phyloP scores from a whole-genome alignment of 2,888 invertebrate genomes.

The Therioaphis trifolii region DNA sequence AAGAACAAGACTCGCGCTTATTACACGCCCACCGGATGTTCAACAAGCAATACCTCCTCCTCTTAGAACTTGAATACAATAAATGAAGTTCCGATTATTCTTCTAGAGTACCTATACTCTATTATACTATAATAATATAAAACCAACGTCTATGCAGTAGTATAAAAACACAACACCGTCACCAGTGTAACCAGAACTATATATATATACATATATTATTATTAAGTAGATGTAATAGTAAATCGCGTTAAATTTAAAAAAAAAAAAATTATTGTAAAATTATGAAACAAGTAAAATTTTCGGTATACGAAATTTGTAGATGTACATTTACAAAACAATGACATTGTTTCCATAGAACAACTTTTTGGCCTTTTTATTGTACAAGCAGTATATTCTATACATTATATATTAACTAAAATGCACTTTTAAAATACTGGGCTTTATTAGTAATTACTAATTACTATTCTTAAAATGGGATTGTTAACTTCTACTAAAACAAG shows the following conservation, averaged over 20 bases:
- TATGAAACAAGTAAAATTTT: neutral
- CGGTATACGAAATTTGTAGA: neutral
- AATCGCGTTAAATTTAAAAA: neutral
- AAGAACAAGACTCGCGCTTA: conserved; percentile 43
- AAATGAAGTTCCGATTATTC: conserved; percentile 59
- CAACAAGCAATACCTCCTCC: conserved; percentile 52
- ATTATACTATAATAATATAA: conserved; percentile 40
- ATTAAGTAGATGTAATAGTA: neutral
- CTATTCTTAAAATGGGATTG: neutral
- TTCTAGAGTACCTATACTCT: conserved; percentile 51
- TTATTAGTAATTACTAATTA: too few species aligned
- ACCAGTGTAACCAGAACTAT: conserved; percentile 10
- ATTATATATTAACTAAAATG: neutral
- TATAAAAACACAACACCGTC: conserved; percentile 44
- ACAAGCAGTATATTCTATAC: neutral
- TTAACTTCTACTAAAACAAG: too few species aligned
- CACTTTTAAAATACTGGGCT: neutral
- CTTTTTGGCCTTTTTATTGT: too few species aligned
- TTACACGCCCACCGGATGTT: conserved; percentile 56
- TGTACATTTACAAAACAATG: neutral
- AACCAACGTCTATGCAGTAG: neutral
- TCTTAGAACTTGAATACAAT: conserved; percentile 51
- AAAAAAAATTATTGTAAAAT: conserved; percentile 34
- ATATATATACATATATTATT: conserved; percentile 4
- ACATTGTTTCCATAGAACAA: neutral